Percentiles rank a stretch among this genome's conserved stretches.
Evolutionary conservation across 2,113 vertebrate species (phyloP).

Genomic region (Dasyurus viverrinus): DNA sequence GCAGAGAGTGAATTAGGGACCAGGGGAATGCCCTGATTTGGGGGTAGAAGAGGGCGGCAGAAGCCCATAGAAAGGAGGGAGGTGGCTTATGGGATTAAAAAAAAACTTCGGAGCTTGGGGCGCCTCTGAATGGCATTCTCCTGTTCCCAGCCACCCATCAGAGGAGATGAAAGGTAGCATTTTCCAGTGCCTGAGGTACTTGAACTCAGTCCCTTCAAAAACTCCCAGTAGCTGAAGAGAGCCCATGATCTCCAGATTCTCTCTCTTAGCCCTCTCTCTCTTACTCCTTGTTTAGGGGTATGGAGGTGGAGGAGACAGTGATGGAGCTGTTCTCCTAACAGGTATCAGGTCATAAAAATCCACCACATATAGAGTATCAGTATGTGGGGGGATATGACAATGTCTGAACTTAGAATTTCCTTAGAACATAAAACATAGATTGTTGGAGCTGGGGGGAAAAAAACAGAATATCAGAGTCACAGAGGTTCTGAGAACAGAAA

Average conservation of each 20-base stretch:
- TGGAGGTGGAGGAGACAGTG: neutral
- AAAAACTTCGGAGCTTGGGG: neutral
- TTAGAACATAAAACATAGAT: neutral
- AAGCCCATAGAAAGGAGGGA: neutral
- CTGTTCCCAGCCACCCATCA: neutral
- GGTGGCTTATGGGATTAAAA: neutral
- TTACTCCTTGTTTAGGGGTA: neutral
- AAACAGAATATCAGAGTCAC: neutral
- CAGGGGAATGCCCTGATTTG: neutral
- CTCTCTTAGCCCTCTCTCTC: neutral
- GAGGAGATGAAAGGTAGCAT: neutral
- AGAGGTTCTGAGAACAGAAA: neutral
- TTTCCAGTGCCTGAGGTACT: neutral
- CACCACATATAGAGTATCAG: neutral
- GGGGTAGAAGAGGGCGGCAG: neutral
- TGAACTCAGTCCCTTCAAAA: neutral
- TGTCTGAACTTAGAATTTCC: no score
- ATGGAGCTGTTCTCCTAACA: neutral
- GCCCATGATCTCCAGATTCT: neutral
- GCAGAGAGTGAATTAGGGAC: neutral
- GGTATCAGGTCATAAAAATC: neutral
- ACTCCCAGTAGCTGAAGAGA: neutral
- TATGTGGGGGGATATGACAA: neutral
- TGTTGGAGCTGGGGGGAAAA: no score
- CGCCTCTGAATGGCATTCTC: neutral